A percentile compares a stretch with the other conserved stretches of the same genome.
Conservation (phyloP, 2,888 invertebrate genomes). For the Coelopa pilipes region DNA sequence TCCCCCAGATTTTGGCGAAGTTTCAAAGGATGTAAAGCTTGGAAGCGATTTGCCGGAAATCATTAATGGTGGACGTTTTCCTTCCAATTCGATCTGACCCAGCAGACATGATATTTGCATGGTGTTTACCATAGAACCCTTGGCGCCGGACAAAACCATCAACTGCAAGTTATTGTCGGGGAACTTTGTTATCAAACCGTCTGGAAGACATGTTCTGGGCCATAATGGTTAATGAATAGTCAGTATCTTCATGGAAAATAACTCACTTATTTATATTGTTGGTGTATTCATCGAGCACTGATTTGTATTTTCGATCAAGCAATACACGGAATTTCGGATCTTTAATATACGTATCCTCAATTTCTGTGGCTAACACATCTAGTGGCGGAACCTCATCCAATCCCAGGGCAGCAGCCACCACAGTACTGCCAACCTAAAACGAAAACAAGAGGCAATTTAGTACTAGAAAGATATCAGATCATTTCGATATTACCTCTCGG, state of each 20-base stretch:
- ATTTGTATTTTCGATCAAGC: slow-evolving; percentile 86
- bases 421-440: slow-evolving; percentile 70
- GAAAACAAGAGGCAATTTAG: not conserved
- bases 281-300: slow-evolving; percentile 81
- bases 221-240: too few relatives aligned
- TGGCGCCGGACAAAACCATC: slow-evolving; percentile 99
- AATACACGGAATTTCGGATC: slow-evolving; percentile 83
- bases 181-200: slow-evolving; percentile 86
- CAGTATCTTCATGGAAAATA: not conserved
- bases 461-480: not conserved
- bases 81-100: slow-evolving; percentile 99
- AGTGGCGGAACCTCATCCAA: slow-evolving; percentile 72
- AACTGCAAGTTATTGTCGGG: slow-evolving; percentile 96
- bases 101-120: slow-evolving; percentile 98
- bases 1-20: slow-evolving; percentile 92
- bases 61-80: slow-evolving; percentile 94
- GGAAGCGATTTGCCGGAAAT: slow-evolving; percentile 87
- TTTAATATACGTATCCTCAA: slow-evolving; percentile 77
- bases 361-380: slow-evolving; percentile 73
- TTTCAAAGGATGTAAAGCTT: slow-evolving; percentile 88
- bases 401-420: slow-evolving; percentile 78
- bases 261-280: slow-evolving; percentile 86
- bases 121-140: slow-evolving; percentile 97
- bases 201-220: slow-evolving; percentile 80
- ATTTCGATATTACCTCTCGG: slow-evolving; percentile 59